Conservation (phyloP, 2,113 vertebrate species). For the Cacatua alba region DNA sequence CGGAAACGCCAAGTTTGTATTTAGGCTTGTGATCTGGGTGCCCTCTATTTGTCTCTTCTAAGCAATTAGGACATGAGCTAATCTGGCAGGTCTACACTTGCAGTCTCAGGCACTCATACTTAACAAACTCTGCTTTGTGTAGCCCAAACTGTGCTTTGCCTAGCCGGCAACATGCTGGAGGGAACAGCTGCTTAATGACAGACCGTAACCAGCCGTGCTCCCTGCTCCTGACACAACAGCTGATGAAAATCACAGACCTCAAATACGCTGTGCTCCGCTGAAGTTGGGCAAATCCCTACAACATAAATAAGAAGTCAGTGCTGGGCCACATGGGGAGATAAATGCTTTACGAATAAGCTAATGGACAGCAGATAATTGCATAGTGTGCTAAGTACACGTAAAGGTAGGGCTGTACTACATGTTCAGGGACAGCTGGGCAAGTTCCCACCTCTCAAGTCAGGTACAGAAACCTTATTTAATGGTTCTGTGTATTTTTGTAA, state of each 20-base stretch:
- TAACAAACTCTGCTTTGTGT: conserved; percentile 36
- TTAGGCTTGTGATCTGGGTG: background rate
- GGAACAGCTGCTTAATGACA: background rate
- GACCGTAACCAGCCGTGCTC: background rate
- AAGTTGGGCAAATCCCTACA: background rate
- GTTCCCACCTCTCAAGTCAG: background rate
- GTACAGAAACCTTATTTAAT: background rate
- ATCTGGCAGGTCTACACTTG: conserved; percentile 10
- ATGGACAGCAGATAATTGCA: background rate
- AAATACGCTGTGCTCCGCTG: background rate
- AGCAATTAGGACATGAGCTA: background rate
- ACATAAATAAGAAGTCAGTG: background rate
- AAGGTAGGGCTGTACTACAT: background rate
- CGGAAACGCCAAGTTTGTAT: background rate
- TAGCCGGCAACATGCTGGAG: background rate
- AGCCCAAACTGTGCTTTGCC: background rate
- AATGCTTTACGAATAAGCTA: background rate
- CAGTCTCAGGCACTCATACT: background rate
- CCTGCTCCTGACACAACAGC: background rate
- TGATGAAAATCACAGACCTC: background rate
- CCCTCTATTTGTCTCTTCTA: background rate
- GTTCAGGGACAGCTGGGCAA: background rate
- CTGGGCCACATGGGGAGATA: background rate
- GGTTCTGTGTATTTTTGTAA: background rate
- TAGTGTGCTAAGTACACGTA: background rate